A percentile compares a stretch with the other conserved stretches of the same genome.
These are phyloP conservation scores for Lepidurus couesii DNA, from an alignment of 1,140 invertebrate species.

Conservation along the genomic window DNA sequence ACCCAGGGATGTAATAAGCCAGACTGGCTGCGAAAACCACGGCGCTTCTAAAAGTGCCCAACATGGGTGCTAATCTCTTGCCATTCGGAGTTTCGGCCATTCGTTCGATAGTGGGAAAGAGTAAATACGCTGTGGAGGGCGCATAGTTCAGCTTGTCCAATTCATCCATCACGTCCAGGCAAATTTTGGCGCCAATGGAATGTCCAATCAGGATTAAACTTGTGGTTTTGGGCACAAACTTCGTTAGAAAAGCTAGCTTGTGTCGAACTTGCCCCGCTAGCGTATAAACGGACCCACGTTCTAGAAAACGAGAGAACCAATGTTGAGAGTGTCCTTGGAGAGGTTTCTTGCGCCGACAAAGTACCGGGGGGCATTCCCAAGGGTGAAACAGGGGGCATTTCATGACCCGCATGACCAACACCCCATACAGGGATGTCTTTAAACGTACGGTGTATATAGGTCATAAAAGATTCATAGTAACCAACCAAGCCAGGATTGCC, in stretches of 20 bases:
- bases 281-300: background rate
- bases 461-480: conserved; percentile 66
- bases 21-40: conserved; percentile 54
- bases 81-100: conserved; percentile 68
- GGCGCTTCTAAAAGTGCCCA: conserved; percentile 51
- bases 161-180: conserved; percentile 63
- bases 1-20: conserved; percentile 54
- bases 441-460: conserved; percentile 52
- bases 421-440: conserved; percentile 62
- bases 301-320: background rate
- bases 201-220: conserved; percentile 71
- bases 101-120: conserved; percentile 76
- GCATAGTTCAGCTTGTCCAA: background rate
- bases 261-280: conserved; percentile 67
- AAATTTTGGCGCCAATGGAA: conserved; percentile 76
- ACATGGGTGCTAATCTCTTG: conserved; percentile 51
- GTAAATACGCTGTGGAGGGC: conserved; percentile 54
- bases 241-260: conserved; percentile 67
- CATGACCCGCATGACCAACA: conserved; percentile 62
- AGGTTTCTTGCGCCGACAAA: background rate
- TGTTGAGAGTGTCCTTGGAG: background rate
- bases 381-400: conserved; percentile 34
- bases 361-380: conserved; percentile 40
- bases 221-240: conserved; percentile 60
- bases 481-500: conserved; percentile 66